A percentile compares a stretch with the other conserved stretches of the same genome.
Conservation (phyloP, 2,797 vertebrate species). For the Propithecus perrieri region DNA sequence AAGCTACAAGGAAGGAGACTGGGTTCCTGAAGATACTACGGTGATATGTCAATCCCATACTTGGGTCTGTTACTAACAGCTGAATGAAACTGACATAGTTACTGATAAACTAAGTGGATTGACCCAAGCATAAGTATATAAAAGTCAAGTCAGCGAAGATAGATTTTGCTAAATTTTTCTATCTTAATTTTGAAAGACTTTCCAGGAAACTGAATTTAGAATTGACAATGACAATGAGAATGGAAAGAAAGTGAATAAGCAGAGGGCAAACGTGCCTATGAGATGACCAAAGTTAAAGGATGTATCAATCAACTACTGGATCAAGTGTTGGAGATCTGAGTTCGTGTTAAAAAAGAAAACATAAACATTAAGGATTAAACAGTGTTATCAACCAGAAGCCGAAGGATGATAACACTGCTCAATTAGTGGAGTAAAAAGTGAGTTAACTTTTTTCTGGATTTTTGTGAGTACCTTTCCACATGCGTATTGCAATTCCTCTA, state of each 20-base stretch:
- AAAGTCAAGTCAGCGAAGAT: background rate
- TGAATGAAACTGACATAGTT: background rate
- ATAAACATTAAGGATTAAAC: background rate
- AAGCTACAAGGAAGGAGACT: background rate
- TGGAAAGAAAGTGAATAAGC: background rate
- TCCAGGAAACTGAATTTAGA: background rate
- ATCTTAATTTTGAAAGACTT: background rate
- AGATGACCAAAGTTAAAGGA: background rate
- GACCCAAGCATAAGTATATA: background rate
- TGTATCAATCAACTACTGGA: rapidly evolving
- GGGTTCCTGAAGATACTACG: background rate
- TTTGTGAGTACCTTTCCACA: slow-evolving; percentile 95
- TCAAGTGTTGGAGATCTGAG: background rate
- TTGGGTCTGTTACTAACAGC: background rate
- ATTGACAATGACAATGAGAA: background rate
- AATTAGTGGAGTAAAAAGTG: background rate
- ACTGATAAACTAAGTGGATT: background rate
- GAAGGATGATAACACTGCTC: background rate
- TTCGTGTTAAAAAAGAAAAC: background rate
- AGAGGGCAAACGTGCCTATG: background rate
- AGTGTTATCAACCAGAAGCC: background rate
- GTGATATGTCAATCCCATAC: background rate
- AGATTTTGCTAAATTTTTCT: background rate
- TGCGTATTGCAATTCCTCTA: slow-evolving; percentile 94
- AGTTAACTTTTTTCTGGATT: background rate